Percentiles rank a stretch among this genome's conserved stretches.
phyloP scores from a whole-genome alignment of 2,888 invertebrate species.

The Clivina fossor region DNA sequence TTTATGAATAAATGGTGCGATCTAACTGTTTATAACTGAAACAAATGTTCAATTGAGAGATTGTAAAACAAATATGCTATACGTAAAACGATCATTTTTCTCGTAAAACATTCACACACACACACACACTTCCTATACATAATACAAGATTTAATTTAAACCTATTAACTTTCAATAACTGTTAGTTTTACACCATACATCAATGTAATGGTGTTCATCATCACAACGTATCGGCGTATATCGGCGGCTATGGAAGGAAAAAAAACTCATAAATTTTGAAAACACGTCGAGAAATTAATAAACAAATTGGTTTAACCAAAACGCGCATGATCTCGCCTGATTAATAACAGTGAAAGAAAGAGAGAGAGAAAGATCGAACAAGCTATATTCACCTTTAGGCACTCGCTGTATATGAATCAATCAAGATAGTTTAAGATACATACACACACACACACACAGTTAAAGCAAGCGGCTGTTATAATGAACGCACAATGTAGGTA shows the following conservation, averaged over 20 bases:
- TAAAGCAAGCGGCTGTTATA: slow-evolving; percentile 16
- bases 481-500: slow-evolving; percentile 34
- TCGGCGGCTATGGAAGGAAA: slow-evolving; percentile 22
- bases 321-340: slow-evolving; percentile 30
- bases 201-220: no score
- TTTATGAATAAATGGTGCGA: no score
- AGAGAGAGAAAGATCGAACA: slow-evolving; percentile 12
- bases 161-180: slow-evolving; percentile 21
- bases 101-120: no score
- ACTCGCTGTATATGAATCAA: slow-evolving; percentile 31
- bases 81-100: no score
- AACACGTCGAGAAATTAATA: slow-evolving; percentile 33
- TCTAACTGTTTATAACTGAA: no score
- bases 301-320: slow-evolving; percentile 33
- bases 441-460: no score
- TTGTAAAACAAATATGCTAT: no score
- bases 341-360: slow-evolving; percentile 20
- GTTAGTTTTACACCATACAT: slow-evolving; percentile 3
- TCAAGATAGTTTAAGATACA: no score
- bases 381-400: slow-evolving; percentile 10
- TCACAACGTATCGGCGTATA: no score
- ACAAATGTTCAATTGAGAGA: no score
- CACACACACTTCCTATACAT: no score
- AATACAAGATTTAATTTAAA: no score
- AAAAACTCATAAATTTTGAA: slow-evolving; percentile 33